These are phyloP conservation scores for Ochropleura plecta DNA, from an alignment of 2,888 invertebrate species.

Conservation along the genomic window DNA sequence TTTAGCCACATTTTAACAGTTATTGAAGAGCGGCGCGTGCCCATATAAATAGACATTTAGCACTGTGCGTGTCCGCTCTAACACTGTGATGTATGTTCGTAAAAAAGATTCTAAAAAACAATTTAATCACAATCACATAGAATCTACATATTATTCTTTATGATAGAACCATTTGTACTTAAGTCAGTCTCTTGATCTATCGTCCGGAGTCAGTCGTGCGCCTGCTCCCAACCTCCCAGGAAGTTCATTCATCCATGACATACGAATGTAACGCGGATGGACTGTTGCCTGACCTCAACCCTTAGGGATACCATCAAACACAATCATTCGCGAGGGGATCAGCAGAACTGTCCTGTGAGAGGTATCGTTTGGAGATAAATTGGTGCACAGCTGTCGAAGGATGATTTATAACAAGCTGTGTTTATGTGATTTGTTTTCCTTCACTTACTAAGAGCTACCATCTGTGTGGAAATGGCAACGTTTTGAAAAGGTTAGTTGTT, in stretches of 20 bases:
- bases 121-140: not conserved
- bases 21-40: not conserved
- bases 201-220: conserved; percentile 36
- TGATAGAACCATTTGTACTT: not conserved
- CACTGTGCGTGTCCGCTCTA: not conserved
- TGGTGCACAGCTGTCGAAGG: conserved; percentile 44
- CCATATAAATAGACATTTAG: not conserved
- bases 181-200: conserved; percentile 16
- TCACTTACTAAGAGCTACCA: not conserved
- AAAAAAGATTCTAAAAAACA: not conserved
- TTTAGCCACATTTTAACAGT: conserved; percentile 10
- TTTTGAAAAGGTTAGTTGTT: not conserved
- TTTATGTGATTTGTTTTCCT: conserved; percentile 31
- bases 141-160: conserved; percentile 3
- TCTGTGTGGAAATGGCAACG: not conserved
- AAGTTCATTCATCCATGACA: conserved; percentile 45
- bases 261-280: conserved; percentile 21
- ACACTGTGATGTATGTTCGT: not conserved
- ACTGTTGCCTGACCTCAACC: conserved; percentile 42
- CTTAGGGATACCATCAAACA: conserved; percentile 51
- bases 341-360: conserved; percentile 39
- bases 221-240: conserved; percentile 12
- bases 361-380: conserved; percentile 50
- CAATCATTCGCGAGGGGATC: conserved; percentile 40
- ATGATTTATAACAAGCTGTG: conserved; percentile 47